Evolutionary conservation across 1,140 invertebrate genomes (phyloP).

Genomic region (Ganaspis sp.): DNA sequence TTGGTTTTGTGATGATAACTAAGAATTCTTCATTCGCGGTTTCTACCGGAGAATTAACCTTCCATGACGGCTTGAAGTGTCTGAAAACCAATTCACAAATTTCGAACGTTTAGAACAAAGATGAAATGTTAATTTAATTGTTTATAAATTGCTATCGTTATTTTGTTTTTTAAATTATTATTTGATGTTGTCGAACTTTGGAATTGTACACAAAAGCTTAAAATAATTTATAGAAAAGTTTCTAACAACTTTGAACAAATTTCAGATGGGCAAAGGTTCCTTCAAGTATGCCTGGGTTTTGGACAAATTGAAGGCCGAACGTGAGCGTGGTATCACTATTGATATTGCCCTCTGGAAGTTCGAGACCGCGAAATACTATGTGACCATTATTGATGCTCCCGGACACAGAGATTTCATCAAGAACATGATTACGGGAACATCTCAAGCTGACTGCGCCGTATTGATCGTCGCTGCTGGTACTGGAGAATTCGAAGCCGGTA

Average conservation of each 20-base stretch:
- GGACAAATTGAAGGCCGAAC: slow-evolving; percentile 99
- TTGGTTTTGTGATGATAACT: slow-evolving; percentile 40
- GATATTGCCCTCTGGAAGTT: slow-evolving; percentile 99
- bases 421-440: slow-evolving; percentile 99
- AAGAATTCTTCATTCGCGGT: slow-evolving; percentile 50
- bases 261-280: slow-evolving; percentile 97
- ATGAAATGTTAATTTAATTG: no score
- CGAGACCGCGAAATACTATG: slow-evolving; percentile 97
- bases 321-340: slow-evolving; percentile 99
- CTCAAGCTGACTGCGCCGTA: slow-evolving; percentile 98
- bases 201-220: not conserved
- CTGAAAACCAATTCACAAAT: slow-evolving; percentile 48
- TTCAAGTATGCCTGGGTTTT: slow-evolving; percentile 99
- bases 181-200: no score
- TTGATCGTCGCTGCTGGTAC: slow-evolving; percentile 97
- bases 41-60: slow-evolving; percentile 52
- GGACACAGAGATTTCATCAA: slow-evolving; percentile 99
- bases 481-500: slow-evolving; percentile 99
- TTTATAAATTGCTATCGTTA: no score
- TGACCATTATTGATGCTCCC: slow-evolving; percentile 99
- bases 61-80: slow-evolving; percentile 46
- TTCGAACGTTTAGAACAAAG: no score
- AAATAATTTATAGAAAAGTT: not conserved
- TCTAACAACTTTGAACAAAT: slow-evolving; percentile 52
- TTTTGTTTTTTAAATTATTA: no score